phyloP scores from a whole-genome alignment of 2,797 vertebrate species.

The Crax fasciolata region DNA sequence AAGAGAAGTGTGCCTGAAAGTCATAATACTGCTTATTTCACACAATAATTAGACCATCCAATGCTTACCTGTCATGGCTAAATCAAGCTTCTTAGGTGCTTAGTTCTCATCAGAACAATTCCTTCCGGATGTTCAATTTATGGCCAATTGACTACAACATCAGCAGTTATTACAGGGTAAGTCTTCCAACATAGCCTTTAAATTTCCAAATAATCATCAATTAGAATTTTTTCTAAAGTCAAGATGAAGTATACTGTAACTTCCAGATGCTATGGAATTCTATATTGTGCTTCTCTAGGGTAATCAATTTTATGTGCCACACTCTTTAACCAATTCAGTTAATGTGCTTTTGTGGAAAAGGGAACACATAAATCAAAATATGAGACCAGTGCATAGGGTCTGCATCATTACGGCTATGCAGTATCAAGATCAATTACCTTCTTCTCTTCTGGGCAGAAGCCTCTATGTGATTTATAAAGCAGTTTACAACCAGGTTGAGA shows the following conservation, averaged over 20 bases:
- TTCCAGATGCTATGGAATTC: background rate
- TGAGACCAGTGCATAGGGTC: background rate
- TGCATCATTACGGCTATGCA: accelerated
- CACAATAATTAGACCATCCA: background rate
- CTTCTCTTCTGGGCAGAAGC: background rate
- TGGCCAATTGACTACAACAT: background rate
- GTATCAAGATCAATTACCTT: background rate
- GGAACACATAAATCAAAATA: background rate
- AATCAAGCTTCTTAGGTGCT: background rate
- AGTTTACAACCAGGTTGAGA: background rate
- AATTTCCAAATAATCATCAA: background rate
- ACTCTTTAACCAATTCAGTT: background rate
- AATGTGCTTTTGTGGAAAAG: background rate
- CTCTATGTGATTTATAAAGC: background rate
- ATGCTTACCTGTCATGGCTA: background rate
- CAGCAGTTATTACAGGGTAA: background rate
- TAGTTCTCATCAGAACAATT: background rate
- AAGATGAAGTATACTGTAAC: background rate
- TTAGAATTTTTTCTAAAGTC: background rate
- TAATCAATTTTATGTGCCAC: background rate
- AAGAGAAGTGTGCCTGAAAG: background rate
- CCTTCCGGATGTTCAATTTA: background rate
- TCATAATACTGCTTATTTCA: background rate
- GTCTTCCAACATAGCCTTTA: background rate
- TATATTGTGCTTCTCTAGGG: background rate